Percentiles rank a stretch among this genome's conserved stretches.
phyloP scores from a whole-genome alignment of 2,113 vertebrate species.

The Rhinopomastus cyanomelas region DNA sequence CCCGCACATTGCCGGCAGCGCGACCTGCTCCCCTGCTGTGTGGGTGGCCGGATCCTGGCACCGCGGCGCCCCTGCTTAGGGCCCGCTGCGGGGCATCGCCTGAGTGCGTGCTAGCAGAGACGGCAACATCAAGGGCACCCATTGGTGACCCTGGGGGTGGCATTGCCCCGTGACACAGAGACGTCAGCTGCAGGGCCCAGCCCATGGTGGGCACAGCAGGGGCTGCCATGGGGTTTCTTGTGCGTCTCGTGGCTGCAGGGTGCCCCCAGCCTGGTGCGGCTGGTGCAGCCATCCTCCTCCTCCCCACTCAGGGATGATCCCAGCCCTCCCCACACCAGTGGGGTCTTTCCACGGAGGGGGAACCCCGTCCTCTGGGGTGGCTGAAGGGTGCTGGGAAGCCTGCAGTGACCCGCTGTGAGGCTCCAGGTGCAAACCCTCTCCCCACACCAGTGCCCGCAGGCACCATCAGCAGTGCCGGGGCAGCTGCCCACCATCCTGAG shows the following conservation, averaged over 20 bases:
- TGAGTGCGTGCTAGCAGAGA: too few species aligned
- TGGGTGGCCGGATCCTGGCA: too few species aligned
- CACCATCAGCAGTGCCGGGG: background rate
- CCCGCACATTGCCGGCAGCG: too few species aligned
- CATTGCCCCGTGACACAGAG: background rate
- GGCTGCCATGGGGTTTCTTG: background rate
- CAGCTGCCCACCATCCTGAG: fast-evolving
- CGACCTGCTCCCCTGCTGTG: too few species aligned
- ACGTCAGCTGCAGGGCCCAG: fast-evolving
- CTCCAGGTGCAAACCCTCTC: background rate
- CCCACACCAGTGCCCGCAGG: fast-evolving
- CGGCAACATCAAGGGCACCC: too few species aligned
- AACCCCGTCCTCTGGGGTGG: background rate
- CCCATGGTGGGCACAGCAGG: fast-evolving
- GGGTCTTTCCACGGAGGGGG: background rate
- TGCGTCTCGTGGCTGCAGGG: background rate
- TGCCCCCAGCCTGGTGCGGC: fast-evolving
- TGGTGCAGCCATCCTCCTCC: fast-evolving
- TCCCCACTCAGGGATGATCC: background rate
- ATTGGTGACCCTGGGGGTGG: background rate
- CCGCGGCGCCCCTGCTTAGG: too few species aligned
- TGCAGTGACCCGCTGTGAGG: background rate
- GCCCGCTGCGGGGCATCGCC: too few species aligned
- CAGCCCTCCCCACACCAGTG: background rate
- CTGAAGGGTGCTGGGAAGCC: background rate